A percentile compares a stretch with the other conserved stretches of the same genome.
phyloP scores from a whole-genome alignment of 2,113 vertebrate genomes.

The Mystacornis crossleyi region DNA sequence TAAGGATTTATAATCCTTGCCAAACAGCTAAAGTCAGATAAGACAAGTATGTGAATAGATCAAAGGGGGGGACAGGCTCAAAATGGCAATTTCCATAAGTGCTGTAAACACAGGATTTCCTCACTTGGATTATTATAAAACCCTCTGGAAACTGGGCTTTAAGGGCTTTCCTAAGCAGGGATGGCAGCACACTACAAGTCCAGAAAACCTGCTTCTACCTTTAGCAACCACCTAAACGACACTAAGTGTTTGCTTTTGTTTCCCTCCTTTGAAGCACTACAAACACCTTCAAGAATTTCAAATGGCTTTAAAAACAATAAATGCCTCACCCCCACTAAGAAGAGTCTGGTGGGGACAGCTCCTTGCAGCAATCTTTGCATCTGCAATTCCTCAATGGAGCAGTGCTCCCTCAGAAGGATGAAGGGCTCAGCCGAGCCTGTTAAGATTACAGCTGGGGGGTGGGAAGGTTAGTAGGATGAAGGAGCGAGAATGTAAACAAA shows the following conservation, averaged over 20 bases:
- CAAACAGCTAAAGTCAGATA: background rate
- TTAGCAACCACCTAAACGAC: background rate
- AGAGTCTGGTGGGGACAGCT: background rate
- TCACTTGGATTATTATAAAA: conserved; percentile 34
- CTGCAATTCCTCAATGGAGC: background rate
- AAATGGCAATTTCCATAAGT: conserved; percentile 3
- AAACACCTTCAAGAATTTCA: background rate
- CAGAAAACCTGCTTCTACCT: background rate
- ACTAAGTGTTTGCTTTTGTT: too few relatives aligned
- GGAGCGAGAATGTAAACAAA: conserved; percentile 61
- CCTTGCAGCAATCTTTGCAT: background rate
- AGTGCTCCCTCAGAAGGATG: background rate
- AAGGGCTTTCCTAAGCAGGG: background rate
- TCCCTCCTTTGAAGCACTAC: background rate
- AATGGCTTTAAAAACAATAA: background rate
- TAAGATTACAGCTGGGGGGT: background rate
- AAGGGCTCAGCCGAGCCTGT: background rate
- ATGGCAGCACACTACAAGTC: background rate
- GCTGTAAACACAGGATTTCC: conserved; percentile 47
- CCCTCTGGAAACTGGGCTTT: background rate
- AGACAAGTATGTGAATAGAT: background rate
- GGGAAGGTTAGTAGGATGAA: conserved; percentile 35
- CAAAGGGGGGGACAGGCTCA: background rate
- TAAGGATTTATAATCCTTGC: background rate
- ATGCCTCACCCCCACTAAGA: background rate